Conservation (phyloP, 2,888 invertebrate genomes). For the Blastobasis lacticolella region DNA sequence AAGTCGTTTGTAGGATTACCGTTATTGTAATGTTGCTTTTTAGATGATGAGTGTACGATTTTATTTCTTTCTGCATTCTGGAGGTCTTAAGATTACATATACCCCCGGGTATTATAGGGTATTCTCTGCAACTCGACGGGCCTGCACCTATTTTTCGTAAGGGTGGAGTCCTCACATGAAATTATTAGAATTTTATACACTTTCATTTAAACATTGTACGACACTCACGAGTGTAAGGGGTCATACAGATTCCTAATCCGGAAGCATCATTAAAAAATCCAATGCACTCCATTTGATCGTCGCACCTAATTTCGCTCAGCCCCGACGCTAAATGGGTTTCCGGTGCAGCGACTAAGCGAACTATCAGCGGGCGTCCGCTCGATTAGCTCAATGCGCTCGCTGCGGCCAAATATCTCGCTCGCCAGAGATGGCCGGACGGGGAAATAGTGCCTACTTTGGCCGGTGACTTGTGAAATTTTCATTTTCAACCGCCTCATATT, state of each 20-base stretch:
- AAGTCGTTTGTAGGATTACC: not conserved
- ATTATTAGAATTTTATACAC: not conserved
- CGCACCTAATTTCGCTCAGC: not conserved
- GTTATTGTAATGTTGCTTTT: not conserved
- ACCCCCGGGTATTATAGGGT: not conserved
- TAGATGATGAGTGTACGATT: too few species aligned
- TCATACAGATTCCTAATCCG: not conserved
- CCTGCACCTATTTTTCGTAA: not conserved
- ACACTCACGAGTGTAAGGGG: not conserved
- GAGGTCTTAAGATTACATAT: not conserved
- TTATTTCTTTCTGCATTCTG: not conserved
- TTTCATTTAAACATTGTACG: too few species aligned
- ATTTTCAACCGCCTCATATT: not conserved
- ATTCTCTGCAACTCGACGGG: not conserved
- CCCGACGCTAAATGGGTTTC: not conserved
- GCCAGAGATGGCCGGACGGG: not conserved
- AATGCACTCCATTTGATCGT: not conserved
- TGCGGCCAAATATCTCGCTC: not conserved
- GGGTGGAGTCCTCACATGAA: not conserved
- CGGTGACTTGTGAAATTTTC: not conserved
- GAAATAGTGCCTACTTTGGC: too few species aligned
- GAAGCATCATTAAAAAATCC: not conserved
- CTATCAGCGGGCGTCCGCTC: slow-evolving; percentile 1
- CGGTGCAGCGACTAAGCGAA: not conserved
- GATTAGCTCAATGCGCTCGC: slow-evolving; percentile 2